Conservation (phyloP, 2,797 vertebrate species). For the Acanthurus lineatus region DNA sequence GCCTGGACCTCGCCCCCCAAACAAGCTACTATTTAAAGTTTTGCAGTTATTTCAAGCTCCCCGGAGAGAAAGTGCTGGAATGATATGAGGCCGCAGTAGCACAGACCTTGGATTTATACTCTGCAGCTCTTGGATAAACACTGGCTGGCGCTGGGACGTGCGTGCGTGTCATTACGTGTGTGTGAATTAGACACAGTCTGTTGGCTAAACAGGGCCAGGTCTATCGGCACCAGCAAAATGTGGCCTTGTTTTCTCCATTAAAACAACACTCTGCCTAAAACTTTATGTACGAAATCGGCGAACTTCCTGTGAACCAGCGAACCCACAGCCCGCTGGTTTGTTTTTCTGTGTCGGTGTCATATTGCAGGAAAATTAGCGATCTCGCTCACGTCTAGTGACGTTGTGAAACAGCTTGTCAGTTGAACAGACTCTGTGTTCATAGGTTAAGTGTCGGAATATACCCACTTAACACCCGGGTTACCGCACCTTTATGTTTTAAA, state of each 20-base stretch:
- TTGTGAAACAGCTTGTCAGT: slow-evolving; percentile 21
- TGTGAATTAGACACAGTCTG: slow-evolving; percentile 72
- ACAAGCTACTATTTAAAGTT: slow-evolving; percentile 82
- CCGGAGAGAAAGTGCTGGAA: slow-evolving; percentile 78
- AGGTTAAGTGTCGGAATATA: neutral
- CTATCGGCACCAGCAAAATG: slow-evolving; percentile 58
- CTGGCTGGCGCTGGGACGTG: slow-evolving; percentile 75
- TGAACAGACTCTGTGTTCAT: slow-evolving; percentile 12
- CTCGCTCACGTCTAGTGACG: neutral
- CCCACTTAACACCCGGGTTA: neutral
- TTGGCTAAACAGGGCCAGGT: slow-evolving; percentile 61
- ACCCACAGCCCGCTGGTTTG: slow-evolving; percentile 10
- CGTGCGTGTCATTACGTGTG: slow-evolving; percentile 44
- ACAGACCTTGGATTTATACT: slow-evolving; percentile 82
- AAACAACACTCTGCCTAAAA: slow-evolving; percentile 51
- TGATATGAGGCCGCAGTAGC: slow-evolving; percentile 72
- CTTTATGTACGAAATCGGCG: slow-evolving; percentile 45
- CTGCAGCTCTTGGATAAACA: slow-evolving; percentile 81
- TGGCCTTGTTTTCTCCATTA: slow-evolving; percentile 60
- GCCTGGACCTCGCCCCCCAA: slow-evolving; percentile 12
- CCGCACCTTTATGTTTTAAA: neutral
- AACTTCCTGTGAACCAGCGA: slow-evolving; percentile 46
- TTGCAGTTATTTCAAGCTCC: slow-evolving; percentile 83
- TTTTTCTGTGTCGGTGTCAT: slow-evolving; percentile 14
- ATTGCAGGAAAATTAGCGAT: slow-evolving; percentile 36